phyloP scores from a whole-genome alignment of 1,140 invertebrate species.

The Apocrypta bakeri region DNA sequence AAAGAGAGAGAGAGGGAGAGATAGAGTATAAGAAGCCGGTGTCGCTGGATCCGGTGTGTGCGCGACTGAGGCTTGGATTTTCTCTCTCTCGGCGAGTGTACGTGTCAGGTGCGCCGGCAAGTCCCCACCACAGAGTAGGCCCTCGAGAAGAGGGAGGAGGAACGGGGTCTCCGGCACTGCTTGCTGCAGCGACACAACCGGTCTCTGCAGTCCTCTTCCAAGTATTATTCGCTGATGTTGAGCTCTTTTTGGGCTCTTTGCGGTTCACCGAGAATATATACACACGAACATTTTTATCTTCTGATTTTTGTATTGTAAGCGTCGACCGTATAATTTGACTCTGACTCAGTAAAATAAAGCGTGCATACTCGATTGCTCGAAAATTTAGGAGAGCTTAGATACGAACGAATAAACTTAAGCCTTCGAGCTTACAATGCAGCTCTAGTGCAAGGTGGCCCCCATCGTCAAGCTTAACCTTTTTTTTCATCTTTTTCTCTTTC shows the following conservation, averaged over 20 bases:
- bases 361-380: background rate
- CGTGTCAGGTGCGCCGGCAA: constrained; percentile 21
- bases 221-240: background rate
- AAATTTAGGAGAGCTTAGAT: background rate
- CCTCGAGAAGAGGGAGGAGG: constrained; percentile 28
- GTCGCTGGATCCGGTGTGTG: constrained; percentile 43
- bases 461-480: background rate
- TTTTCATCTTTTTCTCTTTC: too few species aligned
- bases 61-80: constrained; percentile 53
- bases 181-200: constrained; percentile 56
- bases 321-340: too few species aligned
- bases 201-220: constrained; percentile 50
- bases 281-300: too few species aligned
- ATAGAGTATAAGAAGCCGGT: background rate
- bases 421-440: background rate
- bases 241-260: background rate
- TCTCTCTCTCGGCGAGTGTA: constrained; percentile 17
- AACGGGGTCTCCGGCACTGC: constrained; percentile 55
- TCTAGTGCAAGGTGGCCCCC: background rate
- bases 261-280: background rate
- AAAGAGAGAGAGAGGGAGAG: background rate
- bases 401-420: constrained; percentile 28
- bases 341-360: background rate
- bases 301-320: too few species aligned
- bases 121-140: constrained; percentile 13